Conservation (phyloP, 2,888 invertebrate species). For the Hartigia nigra region DNA sequence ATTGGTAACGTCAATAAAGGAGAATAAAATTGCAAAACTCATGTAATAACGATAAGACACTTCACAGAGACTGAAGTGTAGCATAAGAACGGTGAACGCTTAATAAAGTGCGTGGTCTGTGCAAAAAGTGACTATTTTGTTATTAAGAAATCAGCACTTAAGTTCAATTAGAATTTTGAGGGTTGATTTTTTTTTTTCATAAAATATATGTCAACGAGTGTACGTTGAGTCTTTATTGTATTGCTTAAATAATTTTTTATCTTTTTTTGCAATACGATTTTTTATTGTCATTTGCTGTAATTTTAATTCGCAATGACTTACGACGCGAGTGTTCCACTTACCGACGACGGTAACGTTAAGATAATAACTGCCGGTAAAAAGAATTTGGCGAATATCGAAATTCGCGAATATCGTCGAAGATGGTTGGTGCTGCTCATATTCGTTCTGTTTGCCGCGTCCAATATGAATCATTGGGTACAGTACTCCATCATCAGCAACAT, state of each 20-base stretch:
- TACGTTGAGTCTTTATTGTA: not conserved
- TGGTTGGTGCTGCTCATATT: conserved; percentile 69
- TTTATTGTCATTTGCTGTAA: not conserved
- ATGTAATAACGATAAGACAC: not conserved
- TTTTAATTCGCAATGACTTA: not conserved
- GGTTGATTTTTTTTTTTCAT: not conserved
- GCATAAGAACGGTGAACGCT: not conserved
- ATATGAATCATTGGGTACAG: conserved; percentile 75
- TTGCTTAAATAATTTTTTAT: not conserved
- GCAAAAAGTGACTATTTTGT: not conserved
- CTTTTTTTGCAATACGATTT: not conserved
- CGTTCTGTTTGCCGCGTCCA: conserved; percentile 67
- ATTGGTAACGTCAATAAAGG: not conserved
- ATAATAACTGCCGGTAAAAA: conserved; percentile 7
- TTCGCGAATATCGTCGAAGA: conserved; percentile 51
- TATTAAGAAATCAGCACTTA: not conserved
- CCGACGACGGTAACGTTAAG: conserved; percentile 2
- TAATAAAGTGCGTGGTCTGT: not conserved
- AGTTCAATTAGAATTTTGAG: not conserved
- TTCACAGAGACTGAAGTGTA: not conserved
- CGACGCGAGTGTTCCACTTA: conserved; percentile 10
- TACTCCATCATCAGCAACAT: conserved; percentile 71
- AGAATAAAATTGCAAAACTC: not conserved
- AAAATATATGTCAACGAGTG: not conserved
- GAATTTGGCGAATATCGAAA: conserved; percentile 10